Evolutionary conservation across 1,140 invertebrate species (phyloP).

Genomic region (Zaprionus capensis): DNA sequence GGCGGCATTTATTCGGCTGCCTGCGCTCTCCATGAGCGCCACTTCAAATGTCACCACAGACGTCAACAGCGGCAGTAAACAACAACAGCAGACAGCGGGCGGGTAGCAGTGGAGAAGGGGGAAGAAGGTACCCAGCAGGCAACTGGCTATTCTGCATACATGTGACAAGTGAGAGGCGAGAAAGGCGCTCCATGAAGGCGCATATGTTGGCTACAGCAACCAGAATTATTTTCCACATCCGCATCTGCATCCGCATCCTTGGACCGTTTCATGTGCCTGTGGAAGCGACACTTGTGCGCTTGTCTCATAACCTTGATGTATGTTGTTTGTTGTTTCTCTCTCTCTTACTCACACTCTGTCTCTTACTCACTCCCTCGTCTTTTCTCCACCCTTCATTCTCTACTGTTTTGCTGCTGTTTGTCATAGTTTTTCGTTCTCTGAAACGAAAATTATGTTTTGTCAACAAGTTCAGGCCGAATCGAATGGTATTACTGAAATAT

Average conservation of each 20-base stretch:
- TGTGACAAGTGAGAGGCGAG: conserved; percentile 54
- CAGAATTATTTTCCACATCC: conserved; percentile 15
- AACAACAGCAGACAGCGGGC: conserved; percentile 44
- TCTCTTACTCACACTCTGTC: conserved; percentile 4
- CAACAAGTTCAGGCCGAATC: conserved; percentile 20
- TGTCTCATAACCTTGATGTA: conserved; percentile 35
- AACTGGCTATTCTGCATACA: conserved; percentile 54
- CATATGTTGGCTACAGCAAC: conserved; percentile 35
- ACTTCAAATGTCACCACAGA: conserved; percentile 76
- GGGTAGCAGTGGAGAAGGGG: neutral
- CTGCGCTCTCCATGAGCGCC: conserved; percentile 45
- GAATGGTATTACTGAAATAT: conserved; percentile 14
- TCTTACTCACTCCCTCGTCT: neutral
- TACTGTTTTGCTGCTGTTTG: conserved; percentile 27
- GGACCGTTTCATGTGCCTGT: conserved; percentile 6
- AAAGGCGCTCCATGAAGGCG: conserved; percentile 22
- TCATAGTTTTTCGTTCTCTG: conserved; percentile 36
- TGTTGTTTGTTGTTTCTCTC: conserved; percentile 7
- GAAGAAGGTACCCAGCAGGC: conserved; percentile 13
- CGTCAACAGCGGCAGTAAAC: conserved; percentile 62
- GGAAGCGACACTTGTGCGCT: conserved; percentile 13
- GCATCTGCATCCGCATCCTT: neutral
- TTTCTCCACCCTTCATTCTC: neutral
- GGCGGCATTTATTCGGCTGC: conserved; percentile 65
- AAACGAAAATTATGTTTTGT: conserved; percentile 37